Base-by-base conservation (phyloP, 2,888 invertebrate species). In the Eustalomyia histrio region DNA sequence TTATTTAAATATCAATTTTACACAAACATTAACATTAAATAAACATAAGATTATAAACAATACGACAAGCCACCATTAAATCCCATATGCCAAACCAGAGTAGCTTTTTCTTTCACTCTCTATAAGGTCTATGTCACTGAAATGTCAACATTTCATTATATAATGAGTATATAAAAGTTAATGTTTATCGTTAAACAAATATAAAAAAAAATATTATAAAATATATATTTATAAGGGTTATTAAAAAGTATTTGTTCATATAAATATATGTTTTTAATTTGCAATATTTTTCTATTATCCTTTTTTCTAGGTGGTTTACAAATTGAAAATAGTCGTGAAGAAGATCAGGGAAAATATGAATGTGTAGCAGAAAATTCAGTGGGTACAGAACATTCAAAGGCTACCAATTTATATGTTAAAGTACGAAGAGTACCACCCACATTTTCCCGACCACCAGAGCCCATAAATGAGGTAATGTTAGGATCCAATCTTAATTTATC, bases 301-400 rank as follows among this genome's bases (percentile, higher is more conserved):
- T 58, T 33, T 61, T 16, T 2, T 58, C 65, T 76, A 91, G 90
- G 91, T 82, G 89, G 89, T 61, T 92, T 99, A 84, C 97, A 97
- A 92, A 98, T 99, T 86, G 94, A 94, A 85, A 95, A 95, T 90
- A 97, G 97, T 86, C 95, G 96, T 86, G 96, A 96, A 88, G 95
- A 95, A 85, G 98, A 99, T 91, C 96, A 97, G 89, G 98, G 97
- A 68, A 97, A 97, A 91, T 99, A 97, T 90, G 98, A 98, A 91
- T 99, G 99, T 90, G 96, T 98, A 57, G 98, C 98, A 0, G 97
- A 97, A 89, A 99, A 98, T 90, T 93, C 95, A 4, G 94, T 96
- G 76, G 99, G 98, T 73, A 97, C 97, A 0, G 97, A 97, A 89
- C 97, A 97, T 90, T 97, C 98, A 0, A 97, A 96, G 88, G 93